These are phyloP conservation scores for Leptinotarsa defecta DNA, from an alignment of 1,140 invertebrate genomes.

Conservation along the genomic window DNA sequence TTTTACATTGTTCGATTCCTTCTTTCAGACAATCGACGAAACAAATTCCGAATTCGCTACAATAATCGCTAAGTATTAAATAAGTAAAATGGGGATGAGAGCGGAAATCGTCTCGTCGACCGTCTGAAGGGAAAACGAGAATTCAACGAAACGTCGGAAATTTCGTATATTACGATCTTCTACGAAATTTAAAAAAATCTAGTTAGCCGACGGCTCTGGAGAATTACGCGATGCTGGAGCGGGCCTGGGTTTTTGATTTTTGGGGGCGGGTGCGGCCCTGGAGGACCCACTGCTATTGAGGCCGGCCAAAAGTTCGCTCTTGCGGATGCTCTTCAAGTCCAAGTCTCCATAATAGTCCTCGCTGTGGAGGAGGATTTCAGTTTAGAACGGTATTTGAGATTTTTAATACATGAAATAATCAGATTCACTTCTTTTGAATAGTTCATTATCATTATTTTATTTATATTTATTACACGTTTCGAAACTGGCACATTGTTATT, in stretches of 20 bases:
- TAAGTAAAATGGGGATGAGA: conserved; percentile 16
- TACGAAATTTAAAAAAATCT: not conserved
- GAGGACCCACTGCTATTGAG: conserved; percentile 67
- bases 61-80: conserved; percentile 28
- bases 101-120: conserved; percentile 1
- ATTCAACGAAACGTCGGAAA: not conserved
- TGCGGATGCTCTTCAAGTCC: conserved; percentile 90
- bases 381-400: not conserved
- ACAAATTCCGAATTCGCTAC: conserved; percentile 16
- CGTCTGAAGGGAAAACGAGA: not conserved
- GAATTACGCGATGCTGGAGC: conserved; percentile 48
- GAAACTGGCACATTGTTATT: too few relatives aligned
- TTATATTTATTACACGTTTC: too few relatives aligned
- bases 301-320: conserved; percentile 84
- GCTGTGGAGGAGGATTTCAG: conserved; percentile 63
- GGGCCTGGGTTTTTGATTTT: conserved; percentile 50
- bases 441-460: too few relatives aligned
- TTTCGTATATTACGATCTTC: not conserved
- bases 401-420: too few relatives aligned
- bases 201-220: conserved; percentile 47
- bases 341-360: conserved; percentile 95
- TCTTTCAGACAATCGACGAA: not conserved
- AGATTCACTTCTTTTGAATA: too few relatives aligned
- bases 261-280: conserved; percentile 51
- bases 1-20: not conserved